Base-by-base conservation (phyloP, 2,113 vertebrate genomes). In the Cinclus cinclus region DNA sequence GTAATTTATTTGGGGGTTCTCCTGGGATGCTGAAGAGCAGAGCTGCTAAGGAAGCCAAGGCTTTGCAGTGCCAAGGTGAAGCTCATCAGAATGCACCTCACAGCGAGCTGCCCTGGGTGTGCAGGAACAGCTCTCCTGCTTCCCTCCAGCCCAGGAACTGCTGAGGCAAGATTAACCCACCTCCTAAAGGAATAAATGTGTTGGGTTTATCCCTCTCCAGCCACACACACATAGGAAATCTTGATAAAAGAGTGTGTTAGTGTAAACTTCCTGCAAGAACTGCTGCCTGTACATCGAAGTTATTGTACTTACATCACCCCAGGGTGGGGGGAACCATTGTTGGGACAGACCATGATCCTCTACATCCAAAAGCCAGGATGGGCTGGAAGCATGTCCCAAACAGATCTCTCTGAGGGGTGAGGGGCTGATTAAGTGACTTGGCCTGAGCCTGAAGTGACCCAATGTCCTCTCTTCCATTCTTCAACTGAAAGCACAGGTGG, bases 111-210 rank as follows among this genome's bases (percentile, higher is more conserved):
- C 65, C 56, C 58, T 91, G 87, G 89, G 42, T 14, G 9, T 22
- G 76, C 46, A 76, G 83, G 44, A 85, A 53, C 65, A 90, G 84
- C 67, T 67, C 70, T 70, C 35, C 64, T 1, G 15, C 59, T 13
- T 14, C 37, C 31, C 47, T 49, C 78, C 6, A 12, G 46, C 39
- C 33, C 64, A 88, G 73, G n/a, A 92, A 65, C 74, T 35, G 67
- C 87, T 97, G 94, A 96, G 96, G 82, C 71, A 95, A 84, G 89
- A 94, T 96, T 97, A 94, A 78, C 24, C 46, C 83, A 76, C 37
- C 64, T 97, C 87, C 90, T 70, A 33, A 80, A 95, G 59, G 63
- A 95, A 82, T 52, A 75, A 89, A 89, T 83, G 73, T 47, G 47
- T 23, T 82, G 33, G 33, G 74, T 95, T 94, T 78, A 90, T 93